Percentiles rank a stretch among this genome's conserved stretches.
Conservation (phyloP, 2,113 vertebrate species). For the Crotalus horridus region DNA sequence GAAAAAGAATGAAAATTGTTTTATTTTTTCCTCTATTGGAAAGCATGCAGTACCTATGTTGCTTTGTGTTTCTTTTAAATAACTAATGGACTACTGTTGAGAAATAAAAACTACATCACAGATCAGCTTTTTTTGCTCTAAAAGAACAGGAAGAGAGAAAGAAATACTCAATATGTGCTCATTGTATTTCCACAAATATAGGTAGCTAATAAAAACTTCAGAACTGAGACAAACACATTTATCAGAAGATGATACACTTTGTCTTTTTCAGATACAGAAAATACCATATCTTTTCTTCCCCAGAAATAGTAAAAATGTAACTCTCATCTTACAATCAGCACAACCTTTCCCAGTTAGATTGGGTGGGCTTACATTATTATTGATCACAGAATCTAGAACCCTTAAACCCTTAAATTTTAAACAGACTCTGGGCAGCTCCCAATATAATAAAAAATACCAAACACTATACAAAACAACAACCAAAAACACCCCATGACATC, state of each 20-base stretch:
- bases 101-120: constrained; percentile 8
- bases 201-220: not conserved
- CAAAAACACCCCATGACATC: not conserved
- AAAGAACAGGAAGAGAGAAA: not conserved
- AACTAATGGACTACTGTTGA: not conserved
- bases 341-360: not conserved
- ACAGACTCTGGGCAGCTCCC: not conserved
- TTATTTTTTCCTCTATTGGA: not conserved
- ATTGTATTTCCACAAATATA: not conserved
- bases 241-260: not conserved
- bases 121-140: not conserved
- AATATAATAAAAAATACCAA: not conserved
- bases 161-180: not conserved
- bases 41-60: not conserved
- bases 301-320: not conserved
- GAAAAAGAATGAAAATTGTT: not conserved
- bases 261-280: not conserved
- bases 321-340: not conserved
- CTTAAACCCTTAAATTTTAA: not conserved
- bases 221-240: not conserved
- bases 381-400: not conserved
- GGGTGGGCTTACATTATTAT: not conserved
- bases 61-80: not conserved
- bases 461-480: not conserved
- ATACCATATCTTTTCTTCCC: not conserved